Evolutionary conservation across 1,140 invertebrate genomes (phyloP), one percentile per base, ranked within the genome.

Genomic region (Aethina tumida): DNA sequence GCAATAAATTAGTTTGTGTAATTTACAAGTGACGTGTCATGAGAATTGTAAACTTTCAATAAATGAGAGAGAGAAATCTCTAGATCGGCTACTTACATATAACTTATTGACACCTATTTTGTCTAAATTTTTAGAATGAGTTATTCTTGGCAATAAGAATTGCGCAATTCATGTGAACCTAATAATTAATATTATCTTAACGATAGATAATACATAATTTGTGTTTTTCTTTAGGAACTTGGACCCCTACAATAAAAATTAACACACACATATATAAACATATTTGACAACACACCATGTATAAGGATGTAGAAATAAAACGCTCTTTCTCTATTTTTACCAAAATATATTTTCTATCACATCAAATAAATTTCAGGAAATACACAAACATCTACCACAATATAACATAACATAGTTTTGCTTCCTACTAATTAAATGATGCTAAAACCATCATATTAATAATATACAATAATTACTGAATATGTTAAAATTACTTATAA

Each of bases 331-430:
- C 46, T 41, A 34, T 49, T 46, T 52, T 55, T 52, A 55, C 43
- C 46, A 55, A 55, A 53, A 52, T 55, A 52, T 55, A 55, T 53
- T 44, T 47, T 45, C 32, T 53, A 52, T 51, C 53, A 55, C 53
- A 55, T 48, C 38, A 35, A 48, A 52, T 39, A 43, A 40, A 35
- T 31, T 35, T 34, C 42, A 28, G 38, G 41, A 43, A 36, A 33
- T 39, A 47, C 41, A 47, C 40, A 43, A 49, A 53, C 39, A 39
- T 49, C 47, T 45, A 44, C 53, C 53, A 51, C 50, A 41, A 42
- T 44, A 43, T 49, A 52, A 53, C 40, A 45, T 46, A 45, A 40
- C 31, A 36, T 45, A 45, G 17, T 35, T 41, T 29, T 18, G n/a
- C 28, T 32, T 39, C 19, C 13, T 21, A 19, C 25, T 32, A 39